Conservation (phyloP, 2,113 vertebrate genomes). For the Equus przewalskii region DNA sequence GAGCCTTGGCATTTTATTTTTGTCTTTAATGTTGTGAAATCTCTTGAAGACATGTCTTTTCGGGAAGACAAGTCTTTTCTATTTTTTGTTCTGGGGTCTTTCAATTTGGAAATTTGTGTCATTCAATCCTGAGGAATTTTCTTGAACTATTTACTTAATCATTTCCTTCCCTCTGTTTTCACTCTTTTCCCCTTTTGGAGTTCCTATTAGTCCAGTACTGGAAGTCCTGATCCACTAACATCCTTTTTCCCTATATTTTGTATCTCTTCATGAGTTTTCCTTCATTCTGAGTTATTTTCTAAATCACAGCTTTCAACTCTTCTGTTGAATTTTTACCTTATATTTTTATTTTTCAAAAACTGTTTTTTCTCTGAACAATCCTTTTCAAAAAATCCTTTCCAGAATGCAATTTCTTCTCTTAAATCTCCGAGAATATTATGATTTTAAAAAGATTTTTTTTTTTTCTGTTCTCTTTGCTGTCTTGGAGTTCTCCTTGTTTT, state of each 20-base stretch:
- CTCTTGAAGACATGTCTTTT: not conserved
- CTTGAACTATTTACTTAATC: not conserved
- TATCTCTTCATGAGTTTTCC: not conserved
- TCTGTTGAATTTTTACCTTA: not conserved
- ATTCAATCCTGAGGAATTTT: not conserved
- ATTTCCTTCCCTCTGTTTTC: not conserved
- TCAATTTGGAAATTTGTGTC: slow-evolving; percentile 26
- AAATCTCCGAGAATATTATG: not conserved
- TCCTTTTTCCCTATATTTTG: not conserved
- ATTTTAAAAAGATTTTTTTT: not conserved
- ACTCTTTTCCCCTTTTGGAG: not conserved
- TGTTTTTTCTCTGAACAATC: not conserved
- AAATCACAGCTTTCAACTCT: not conserved
- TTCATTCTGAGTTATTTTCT: not conserved
- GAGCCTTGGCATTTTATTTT: not conserved
- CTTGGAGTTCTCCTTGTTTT: not conserved
- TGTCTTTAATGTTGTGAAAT: not conserved
- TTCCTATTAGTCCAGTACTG: not conserved
- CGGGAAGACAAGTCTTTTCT: not conserved
- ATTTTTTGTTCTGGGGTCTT: not conserved
- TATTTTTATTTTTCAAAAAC: not conserved
- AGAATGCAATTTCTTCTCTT: not conserved
- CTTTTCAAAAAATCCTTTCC: not conserved
- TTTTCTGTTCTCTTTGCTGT: not conserved
- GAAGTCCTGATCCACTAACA: not conserved